Percentiles rank a stretch among this genome's conserved stretches.
Evolutionary conservation across 2,797 vertebrate species (phyloP).

Genomic region (Alcedo atthis): DNA sequence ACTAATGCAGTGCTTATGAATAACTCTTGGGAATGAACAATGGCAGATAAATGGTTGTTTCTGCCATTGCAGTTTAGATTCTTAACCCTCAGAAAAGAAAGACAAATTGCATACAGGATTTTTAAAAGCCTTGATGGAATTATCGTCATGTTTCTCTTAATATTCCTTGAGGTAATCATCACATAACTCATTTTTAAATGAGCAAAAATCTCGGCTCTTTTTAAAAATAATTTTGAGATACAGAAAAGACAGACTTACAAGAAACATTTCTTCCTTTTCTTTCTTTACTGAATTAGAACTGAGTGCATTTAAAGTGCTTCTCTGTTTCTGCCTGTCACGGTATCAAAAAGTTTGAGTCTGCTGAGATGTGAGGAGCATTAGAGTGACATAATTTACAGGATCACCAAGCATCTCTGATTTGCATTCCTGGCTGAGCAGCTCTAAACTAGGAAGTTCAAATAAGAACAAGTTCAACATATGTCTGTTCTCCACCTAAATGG

Average conservation of each 20-base stretch:
- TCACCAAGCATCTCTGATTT: not conserved
- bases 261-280: not conserved
- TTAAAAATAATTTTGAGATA: not conserved
- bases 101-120: constrained; percentile 4
- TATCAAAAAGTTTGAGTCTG: not conserved
- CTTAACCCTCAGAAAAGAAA: constrained; percentile 13
- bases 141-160: constrained; percentile 53
- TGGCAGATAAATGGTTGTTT: not conserved
- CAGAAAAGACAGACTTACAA: not conserved
- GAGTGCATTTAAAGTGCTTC: not conserved
- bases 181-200: constrained; percentile 26
- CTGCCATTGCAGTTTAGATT: constrained; percentile 10
- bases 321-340: not conserved
- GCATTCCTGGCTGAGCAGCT: not conserved
- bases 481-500: not conserved
- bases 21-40: constrained; percentile 15
- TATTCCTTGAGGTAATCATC: constrained; percentile 40
- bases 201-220: constrained; percentile 9
- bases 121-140: constrained; percentile 47
- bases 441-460: not conserved
- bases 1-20: not conserved
- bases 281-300: not conserved
- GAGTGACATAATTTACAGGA: not conserved
- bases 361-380: constrained; percentile 8
- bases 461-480: not conserved